Evolutionary conservation across 1,140 invertebrate genomes (phyloP).

Genomic region (Amyelois transitella): DNA sequence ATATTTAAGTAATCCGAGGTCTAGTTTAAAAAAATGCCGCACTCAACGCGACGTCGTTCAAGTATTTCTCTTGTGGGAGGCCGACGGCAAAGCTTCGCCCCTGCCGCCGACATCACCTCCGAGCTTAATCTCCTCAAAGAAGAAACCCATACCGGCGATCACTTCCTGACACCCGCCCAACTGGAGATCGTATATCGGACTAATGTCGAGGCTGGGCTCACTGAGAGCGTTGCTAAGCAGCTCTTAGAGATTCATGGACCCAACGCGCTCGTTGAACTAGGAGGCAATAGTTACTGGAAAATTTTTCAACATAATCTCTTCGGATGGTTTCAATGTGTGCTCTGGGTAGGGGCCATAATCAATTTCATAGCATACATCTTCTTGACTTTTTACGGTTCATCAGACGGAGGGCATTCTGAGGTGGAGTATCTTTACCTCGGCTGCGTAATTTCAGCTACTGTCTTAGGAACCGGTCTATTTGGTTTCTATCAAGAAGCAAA

Average conservation of each 20-base stretch:
- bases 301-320: conserved; percentile 82
- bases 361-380: conserved; percentile 79
- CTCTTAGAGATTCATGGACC: conserved; percentile 78
- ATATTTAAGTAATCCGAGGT: neutral
- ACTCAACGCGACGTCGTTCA: conserved; percentile 20
- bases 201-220: conserved; percentile 75
- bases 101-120: conserved; percentile 17
- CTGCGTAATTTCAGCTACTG: conserved; percentile 80
- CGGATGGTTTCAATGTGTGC: conserved; percentile 81
- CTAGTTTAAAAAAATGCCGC: conserved; percentile 32
- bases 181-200: conserved; percentile 67
- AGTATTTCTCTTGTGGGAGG: conserved; percentile 24
- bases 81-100: conserved; percentile 20
- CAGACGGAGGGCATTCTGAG: conserved; percentile 25
- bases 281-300: conserved; percentile 78
- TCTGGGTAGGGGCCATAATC: conserved; percentile 81
- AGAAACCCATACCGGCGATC: conserved; percentile 85
- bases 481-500: conserved; percentile 85
- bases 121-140: conserved; percentile 77
- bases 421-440: conserved; percentile 80
- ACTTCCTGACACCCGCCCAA: conserved; percentile 68
- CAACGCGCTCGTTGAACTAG: conserved; percentile 81
- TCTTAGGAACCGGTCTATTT: conserved; percentile 82
- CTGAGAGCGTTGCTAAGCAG: conserved; percentile 69
- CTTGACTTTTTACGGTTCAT: conserved; percentile 23